Percentiles rank a stretch among this genome's conserved stretches.
Conservation (phyloP, 2,888 invertebrate species). For the Clitarchus hookeri region DNA sequence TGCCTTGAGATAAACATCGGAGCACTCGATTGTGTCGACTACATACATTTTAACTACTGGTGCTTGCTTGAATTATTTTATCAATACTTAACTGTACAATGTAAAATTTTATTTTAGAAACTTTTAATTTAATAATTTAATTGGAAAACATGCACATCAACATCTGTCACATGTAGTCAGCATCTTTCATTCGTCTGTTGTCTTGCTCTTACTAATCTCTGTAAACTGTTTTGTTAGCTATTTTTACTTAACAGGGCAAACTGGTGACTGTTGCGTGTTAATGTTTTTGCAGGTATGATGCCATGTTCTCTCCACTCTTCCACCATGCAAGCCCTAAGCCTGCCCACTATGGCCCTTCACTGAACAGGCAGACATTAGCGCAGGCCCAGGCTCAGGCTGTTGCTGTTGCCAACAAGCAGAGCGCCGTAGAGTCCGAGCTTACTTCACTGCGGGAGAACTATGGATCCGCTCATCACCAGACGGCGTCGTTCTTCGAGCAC, state of each 20-base stretch:
- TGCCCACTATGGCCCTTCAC: constrained; percentile 71
- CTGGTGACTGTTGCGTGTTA: not conserved
- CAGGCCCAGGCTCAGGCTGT: constrained; percentile 41
- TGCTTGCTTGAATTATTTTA: no score
- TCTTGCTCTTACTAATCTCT: no score
- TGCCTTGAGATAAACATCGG: no score
- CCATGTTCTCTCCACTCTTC: constrained; percentile 81
- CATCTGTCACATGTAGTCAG: no score
- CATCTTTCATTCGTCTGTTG: no score
- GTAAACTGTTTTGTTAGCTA: not conserved
- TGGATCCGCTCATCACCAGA: constrained; percentile 58
- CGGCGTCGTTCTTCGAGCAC: constrained; percentile 67
- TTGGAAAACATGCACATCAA: no score
- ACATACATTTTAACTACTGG: no score
- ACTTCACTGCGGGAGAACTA: constrained; percentile 65
- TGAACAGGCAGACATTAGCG: constrained; percentile 46
- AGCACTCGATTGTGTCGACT: no score
- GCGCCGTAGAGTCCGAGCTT: constrained; percentile 63
- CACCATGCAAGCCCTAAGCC: constrained; percentile 78
- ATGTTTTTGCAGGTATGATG: constrained; percentile 62
- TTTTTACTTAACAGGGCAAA: not conserved
- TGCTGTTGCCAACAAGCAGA: constrained; percentile 56
- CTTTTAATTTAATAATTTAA: no score
- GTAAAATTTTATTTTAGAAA: no score
- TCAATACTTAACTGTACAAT: no score